phyloP scores from a whole-genome alignment of 2,113 vertebrate genomes.

The Mustelus asterias region DNA sequence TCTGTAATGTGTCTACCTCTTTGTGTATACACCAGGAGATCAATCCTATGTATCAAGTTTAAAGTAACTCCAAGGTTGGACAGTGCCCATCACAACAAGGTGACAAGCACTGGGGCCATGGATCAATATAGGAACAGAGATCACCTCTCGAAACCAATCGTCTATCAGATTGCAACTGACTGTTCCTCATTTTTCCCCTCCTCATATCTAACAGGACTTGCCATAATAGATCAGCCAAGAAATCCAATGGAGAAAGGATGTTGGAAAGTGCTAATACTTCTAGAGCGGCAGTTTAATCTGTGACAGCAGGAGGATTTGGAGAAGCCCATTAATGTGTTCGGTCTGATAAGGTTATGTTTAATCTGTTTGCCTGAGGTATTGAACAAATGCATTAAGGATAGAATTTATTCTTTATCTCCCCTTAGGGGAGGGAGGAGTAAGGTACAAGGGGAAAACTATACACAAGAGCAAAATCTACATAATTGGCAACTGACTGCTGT shows the following conservation, averaged over 20 bases:
- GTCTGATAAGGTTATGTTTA: conserved; percentile 82
- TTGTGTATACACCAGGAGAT: conserved; percentile 45
- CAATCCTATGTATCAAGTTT: conserved; percentile 56
- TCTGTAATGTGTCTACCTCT: conserved; percentile 42
- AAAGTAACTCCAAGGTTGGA: conserved; percentile 47
- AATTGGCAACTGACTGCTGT: conserved; percentile 28
- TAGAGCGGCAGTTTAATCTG: conserved; percentile 79
- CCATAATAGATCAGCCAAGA: conserved; percentile 80
- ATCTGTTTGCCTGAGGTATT: conserved; percentile 93
- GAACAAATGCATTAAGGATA: conserved; percentile 80
- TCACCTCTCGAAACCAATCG: conserved; percentile 77
- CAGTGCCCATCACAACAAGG: conserved; percentile 51
- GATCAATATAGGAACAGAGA: conserved; percentile 65
- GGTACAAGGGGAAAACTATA: neutral
- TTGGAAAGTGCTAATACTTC: conserved; percentile 66
- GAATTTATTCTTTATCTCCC: conserved; percentile 40
- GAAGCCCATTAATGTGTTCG: conserved; percentile 92
- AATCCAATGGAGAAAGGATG: conserved; percentile 75
- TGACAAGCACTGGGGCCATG: conserved; percentile 54
- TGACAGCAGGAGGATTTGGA: conserved; percentile 83
- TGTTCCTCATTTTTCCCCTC: conserved; percentile 67
- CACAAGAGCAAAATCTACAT: conserved; percentile 11
- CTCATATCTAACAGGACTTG: conserved; percentile 55
- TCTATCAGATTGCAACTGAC: conserved; percentile 81
- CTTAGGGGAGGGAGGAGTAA: conserved; percentile 41